Evolutionary conservation across 2,113 vertebrate genomes (phyloP), one percentile per base, ranked within the genome.

Genomic region (Glaucomys volans): DNA sequence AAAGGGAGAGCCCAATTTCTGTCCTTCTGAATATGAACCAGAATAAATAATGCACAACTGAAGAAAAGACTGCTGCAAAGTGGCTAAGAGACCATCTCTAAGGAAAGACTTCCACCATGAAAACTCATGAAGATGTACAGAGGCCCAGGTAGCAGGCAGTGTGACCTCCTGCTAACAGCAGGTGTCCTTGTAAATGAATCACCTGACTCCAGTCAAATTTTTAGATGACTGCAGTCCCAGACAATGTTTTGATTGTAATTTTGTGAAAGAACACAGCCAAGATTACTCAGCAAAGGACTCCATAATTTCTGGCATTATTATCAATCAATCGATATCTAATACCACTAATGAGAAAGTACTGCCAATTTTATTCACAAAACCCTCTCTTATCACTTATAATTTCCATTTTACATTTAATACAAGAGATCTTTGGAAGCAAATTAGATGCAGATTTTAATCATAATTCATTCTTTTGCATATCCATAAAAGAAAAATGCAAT

Each of bases 391-490:
- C 66, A 69, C n/a, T 66, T 85, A 54, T 3, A 90, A n/a, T 16
- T 67, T n/a, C 11, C 20, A 62, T 69, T 57, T 69, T 75, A 54
- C 54, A 87, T 91, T 47, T 62, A 91, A 82, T 69, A 30, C 86
- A 85, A 80, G 54, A 76, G 24, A 79, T 26, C 37, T 75, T 69
- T 91, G 75, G 91, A 47, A 64, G 47, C 52, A 91, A 91, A 26
- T 82, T 82, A 94, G 35, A 71, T 7, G 2, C 59, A 76, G 30
- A 87, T 77, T 94, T 83, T 52, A 91, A 87, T 83, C 13, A 77
- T 54, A 32, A 54, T 26, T 85, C 26, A 47, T 2, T 66, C 42
- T 71, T 18, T 18, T 59, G 16, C 30, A 20, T 57, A 54, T 16
- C 54, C 17, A 69, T 52, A 76, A 76, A 95, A 79, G 35, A 44